Evolutionary conservation across 2,888 invertebrate species (phyloP).

Genomic region (Drosophila rubida): DNA sequence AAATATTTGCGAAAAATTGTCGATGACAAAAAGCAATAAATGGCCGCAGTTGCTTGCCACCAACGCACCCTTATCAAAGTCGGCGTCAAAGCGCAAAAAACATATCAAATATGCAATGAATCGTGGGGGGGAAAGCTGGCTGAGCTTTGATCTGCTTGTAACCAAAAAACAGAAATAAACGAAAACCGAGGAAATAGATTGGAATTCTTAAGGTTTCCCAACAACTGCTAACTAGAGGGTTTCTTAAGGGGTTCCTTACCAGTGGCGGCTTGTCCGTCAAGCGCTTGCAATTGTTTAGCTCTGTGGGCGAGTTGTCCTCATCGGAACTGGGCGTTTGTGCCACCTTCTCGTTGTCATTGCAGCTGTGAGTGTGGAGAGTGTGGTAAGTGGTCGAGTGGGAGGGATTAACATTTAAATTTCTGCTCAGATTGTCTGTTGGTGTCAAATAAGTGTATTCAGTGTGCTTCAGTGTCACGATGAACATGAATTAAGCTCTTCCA

Average conservation of each 20-base stretch:
- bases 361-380: conserved; percentile 72
- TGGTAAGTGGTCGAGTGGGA: neutral
- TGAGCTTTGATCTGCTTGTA: conserved; percentile 39
- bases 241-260: conserved; percentile 65
- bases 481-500: conserved; percentile 61
- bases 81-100: conserved; percentile 50
- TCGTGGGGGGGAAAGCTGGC: neutral
- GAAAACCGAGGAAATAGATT: conserved; percentile 1
- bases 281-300: conserved; percentile 92
- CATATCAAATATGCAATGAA: conserved; percentile 57
- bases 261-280: conserved; percentile 92
- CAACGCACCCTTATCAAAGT: conserved; percentile 74
- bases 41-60: conserved; percentile 44
- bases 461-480: conserved; percentile 47
- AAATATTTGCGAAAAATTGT: conserved; percentile 46
- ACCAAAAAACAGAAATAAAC: neutral
- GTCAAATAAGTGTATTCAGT: neutral
- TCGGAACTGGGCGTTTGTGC: conserved; percentile 88
- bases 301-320: conserved; percentile 94
- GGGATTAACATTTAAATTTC: conserved; percentile 3
- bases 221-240: neutral
- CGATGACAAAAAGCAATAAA: conserved; percentile 67
- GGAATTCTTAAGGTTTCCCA: conserved; percentile 20
- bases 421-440: neutral
- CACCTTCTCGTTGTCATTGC: conserved; percentile 84